These are phyloP conservation scores for Antidorcas marsupialis DNA, from an alignment of 2,113 vertebrate genomes.

Conservation along the genomic window DNA sequence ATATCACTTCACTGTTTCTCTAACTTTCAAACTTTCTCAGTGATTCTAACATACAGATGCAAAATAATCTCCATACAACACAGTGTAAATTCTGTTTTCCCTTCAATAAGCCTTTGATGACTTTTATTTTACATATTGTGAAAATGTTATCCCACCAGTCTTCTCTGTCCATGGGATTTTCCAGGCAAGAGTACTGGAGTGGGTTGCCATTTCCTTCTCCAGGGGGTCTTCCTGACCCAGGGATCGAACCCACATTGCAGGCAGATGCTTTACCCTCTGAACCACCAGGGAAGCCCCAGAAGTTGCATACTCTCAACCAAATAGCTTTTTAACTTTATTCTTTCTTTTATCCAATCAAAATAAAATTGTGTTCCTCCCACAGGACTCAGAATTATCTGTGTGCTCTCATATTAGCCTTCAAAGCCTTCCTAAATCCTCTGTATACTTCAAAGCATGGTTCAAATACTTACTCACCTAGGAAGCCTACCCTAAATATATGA, in stretches of 20 bases:
- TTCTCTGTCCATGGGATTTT: too few relatives aligned
- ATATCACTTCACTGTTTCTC: background rate
- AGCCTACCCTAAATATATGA: background rate
- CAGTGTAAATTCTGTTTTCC: background rate
- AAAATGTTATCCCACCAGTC: background rate
- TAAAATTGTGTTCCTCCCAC: background rate
- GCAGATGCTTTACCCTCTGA: too few relatives aligned
- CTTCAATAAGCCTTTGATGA: background rate
- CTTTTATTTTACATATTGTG: background rate
- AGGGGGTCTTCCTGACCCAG: too few relatives aligned
- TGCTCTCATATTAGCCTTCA: background rate
- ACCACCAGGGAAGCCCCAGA: too few relatives aligned
- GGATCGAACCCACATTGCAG: fast-evolving
- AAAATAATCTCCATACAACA: background rate
- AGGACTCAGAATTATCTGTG: background rate
- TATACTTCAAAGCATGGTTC: background rate
- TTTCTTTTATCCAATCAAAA: background rate
- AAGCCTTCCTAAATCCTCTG: background rate
- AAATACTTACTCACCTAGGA: background rate
- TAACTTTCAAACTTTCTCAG: background rate
- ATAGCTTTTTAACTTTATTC: background rate
- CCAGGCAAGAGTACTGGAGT: too few relatives aligned
- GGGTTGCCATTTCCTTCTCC: too few relatives aligned
- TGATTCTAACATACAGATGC: background rate
- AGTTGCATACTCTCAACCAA: background rate